Conservation (phyloP, 1,140 invertebrate genomes). For the Medauroidea extradentata region DNA sequence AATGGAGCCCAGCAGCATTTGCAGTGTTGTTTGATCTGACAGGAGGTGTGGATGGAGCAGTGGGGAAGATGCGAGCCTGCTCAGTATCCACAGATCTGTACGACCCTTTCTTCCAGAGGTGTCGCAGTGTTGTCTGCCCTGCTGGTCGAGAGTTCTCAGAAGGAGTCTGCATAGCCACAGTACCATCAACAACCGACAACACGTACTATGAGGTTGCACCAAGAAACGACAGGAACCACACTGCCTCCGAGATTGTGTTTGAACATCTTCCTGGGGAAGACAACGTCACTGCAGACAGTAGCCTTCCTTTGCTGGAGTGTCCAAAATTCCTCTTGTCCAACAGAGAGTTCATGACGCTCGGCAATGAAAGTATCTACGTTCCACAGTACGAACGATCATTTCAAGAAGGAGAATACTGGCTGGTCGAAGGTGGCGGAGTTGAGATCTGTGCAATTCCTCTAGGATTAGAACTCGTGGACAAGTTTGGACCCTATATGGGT, state of each 20-base stretch:
- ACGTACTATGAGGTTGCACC: slow-evolving; percentile 36
- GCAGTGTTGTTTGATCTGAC: slow-evolving; percentile 49
- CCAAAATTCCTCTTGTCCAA: slow-evolving; percentile 1
- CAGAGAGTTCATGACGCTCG: background rate
- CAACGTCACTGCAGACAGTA: slow-evolving; percentile 16
- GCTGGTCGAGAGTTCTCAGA: background rate
- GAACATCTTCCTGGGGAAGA: slow-evolving; percentile 16
- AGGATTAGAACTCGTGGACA: slow-evolving; percentile 28
- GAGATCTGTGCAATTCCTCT: slow-evolving; percentile 27
- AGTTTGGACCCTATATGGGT: slow-evolving; percentile 44
- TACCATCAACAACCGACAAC: background rate
- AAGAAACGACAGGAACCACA: slow-evolving; percentile 23
- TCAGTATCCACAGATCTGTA: slow-evolving; percentile 37
- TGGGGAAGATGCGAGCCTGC: slow-evolving; percentile 39
- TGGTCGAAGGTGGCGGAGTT: slow-evolving; percentile 27
- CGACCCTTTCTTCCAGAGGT: slow-evolving; percentile 51
- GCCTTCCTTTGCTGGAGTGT: slow-evolving; percentile 10
- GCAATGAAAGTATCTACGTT: slow-evolving; percentile 42
- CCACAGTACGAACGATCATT: slow-evolving; percentile 38
- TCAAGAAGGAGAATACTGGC: slow-evolving; percentile 33
- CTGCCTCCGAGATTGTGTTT: background rate
- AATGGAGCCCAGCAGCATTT: slow-evolving; percentile 46
- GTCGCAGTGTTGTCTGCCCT: slow-evolving; percentile 34
- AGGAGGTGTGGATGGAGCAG: slow-evolving; percentile 30
- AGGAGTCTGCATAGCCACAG: background rate